Base-by-base conservation (phyloP, 2,888 invertebrate genomes). In the Chaetogeoica ovagalla region DNA sequence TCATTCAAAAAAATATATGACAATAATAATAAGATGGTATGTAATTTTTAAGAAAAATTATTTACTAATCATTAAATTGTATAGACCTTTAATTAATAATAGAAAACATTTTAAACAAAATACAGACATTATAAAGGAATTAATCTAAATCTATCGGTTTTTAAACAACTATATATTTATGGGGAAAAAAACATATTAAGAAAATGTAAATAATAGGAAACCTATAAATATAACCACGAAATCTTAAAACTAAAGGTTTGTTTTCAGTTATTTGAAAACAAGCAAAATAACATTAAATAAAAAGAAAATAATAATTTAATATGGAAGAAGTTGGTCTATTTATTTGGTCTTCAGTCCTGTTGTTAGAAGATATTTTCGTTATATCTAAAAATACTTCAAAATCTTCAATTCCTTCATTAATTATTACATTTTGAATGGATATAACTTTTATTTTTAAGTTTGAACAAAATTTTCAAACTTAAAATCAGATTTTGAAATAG, bases 401-500 rank as follows among this genome's bases (percentile, higher is more conserved):
- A 55, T 65, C 43, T 8, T 57, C 43, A 30, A 43, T 62, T 23
- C 15, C 11, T n/a, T 65, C 17, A 17, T 2, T 19, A 55, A 37
- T 43, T 59, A n/a, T 21, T 37, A 21, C 30, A 55, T 63, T 71
- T 63, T 79, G 48, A 63, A 55, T 19, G 4, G 70, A 23, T 19
- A 39, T 55, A 62, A 4, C 19, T 55, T 70, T 77, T 17, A 15
- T 23, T 55, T 70, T 62, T 52, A 63, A 19, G 3, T 71, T 63
- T 48, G 55, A 63, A 37, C 23, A 23, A 71, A 70, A 57, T 79
- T 23, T 70, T 79, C 21, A 57, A 70, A 57, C 39, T 77, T 63
- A 55, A 62, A 70, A 52, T 63, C 39, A 57, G 70, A 70, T 23
- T 71, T 71, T 39, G 63, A 71, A 0, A 70, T 43, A 23, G 8